phyloP scores from a whole-genome alignment of 2,888 invertebrate species.

The Napeogenes inachia region DNA sequence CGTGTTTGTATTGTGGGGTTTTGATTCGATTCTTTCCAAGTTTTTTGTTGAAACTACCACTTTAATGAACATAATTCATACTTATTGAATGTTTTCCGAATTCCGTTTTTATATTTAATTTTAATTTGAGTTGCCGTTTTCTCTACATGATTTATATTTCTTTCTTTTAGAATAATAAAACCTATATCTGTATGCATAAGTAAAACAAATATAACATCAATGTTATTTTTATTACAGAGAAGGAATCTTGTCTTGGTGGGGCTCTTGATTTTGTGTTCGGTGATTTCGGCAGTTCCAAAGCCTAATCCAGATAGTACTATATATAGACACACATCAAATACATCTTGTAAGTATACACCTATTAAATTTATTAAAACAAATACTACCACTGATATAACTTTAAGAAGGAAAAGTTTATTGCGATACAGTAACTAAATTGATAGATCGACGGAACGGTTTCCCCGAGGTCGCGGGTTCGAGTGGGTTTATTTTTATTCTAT shows the following conservation, averaged over 20 bases:
- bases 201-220: too few species aligned
- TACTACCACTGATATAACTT: too few species aligned
- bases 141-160: too few species aligned
- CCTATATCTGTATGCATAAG: too few species aligned
- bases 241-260: slow-evolving; percentile 24
- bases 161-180: too few species aligned
- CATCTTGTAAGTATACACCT: slow-evolving; percentile 32
- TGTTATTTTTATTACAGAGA: slow-evolving; percentile 33
- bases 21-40: not conserved
- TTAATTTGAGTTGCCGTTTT: not conserved
- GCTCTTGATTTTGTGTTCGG: slow-evolving; percentile 29
- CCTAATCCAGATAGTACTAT: slow-evolving; percentile 26
- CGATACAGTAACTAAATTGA: too few species aligned
- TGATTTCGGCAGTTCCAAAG: slow-evolving; percentile 30
- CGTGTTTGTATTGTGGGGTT: not conserved
- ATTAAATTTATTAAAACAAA: not conserved
- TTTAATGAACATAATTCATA: slow-evolving; percentile 4
- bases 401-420: too few species aligned
- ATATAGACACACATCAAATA: slow-evolving; percentile 34
- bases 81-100: not conserved
- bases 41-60: not conserved
- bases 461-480: too few species aligned
- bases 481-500: not conserved
- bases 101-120: not conserved
- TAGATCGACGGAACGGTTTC: too few species aligned